phyloP scores from a whole-genome alignment of 2,888 invertebrate genomes.

The Nomada goodeniana region DNA sequence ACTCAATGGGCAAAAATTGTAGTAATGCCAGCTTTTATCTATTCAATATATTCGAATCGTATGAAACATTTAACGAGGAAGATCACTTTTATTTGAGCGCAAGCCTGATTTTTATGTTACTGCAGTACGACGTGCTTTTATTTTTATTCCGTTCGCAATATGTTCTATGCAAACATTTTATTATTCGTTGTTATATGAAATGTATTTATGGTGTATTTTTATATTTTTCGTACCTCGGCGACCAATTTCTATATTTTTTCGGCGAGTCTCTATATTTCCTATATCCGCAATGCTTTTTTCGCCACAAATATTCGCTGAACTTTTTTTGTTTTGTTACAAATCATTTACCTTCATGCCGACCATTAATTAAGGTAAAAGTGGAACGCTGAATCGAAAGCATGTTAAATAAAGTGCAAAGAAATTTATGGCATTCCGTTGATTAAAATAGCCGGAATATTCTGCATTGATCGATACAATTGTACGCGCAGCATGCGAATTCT shows the following conservation, averaged over 20 bases:
- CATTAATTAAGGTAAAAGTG: not conserved
- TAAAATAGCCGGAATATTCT: not conserved
- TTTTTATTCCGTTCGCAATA: no score
- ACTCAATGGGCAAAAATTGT: not conserved
- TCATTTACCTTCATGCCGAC: no score
- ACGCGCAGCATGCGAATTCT: slow-evolving; percentile 9
- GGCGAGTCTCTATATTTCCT: not conserved
- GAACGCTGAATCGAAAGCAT: not conserved
- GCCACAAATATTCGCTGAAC: not conserved
- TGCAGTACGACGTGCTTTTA: no score
- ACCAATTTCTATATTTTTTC: not conserved
- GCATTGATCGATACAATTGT: slow-evolving; percentile 4
- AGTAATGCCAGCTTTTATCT: no score
- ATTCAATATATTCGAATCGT: no score
- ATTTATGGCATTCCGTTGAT: not conserved
- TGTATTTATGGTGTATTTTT: no score
- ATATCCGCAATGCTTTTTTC: not conserved
- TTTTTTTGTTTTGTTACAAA: not conserved
- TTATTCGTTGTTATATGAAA: no score
- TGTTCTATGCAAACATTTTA: no score
- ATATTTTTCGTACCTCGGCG: not conserved
- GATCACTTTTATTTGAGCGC: no score
- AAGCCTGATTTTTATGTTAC: no score
- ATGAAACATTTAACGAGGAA: no score
- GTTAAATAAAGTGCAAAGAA: not conserved